Conservation (phyloP, 92 coral and sea anemone species). For the Bergia puertoricense region DNA sequence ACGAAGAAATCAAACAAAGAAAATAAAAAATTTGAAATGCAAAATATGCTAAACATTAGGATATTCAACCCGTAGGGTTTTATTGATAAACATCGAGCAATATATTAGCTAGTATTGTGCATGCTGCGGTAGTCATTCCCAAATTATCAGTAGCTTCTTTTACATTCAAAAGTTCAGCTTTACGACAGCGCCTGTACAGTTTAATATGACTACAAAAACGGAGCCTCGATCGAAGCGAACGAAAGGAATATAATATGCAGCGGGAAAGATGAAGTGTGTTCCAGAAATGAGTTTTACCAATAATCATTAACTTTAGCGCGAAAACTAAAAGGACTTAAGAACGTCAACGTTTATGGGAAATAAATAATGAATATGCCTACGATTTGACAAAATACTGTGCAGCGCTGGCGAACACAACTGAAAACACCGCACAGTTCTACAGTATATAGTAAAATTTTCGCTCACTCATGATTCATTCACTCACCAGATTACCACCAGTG, state of each 20-base stretch:
- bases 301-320: background rate
- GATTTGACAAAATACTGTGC: background rate
- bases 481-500: background rate
- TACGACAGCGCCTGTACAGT: background rate
- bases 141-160: background rate
- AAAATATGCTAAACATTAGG: background rate
- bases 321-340: background rate
- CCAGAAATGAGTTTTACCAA: background rate
- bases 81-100: background rate
- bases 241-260: background rate
- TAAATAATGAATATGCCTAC: background rate
- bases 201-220: background rate
- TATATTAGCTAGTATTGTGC: background rate
- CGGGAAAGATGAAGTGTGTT: background rate
- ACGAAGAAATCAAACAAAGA: constrained; percentile 40
- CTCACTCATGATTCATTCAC: background rate
- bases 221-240: background rate
- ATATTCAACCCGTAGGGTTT: background rate
- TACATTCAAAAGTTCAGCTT: background rate
- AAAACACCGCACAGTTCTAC: background rate
- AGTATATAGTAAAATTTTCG: background rate
- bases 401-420: background rate
- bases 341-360: background rate
- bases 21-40: constrained; percentile 39
- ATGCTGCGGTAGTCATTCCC: background rate